These are phyloP conservation scores for Drosophila sordidula DNA, from an alignment of 2,888 invertebrate genomes.

Conservation along the genomic window DNA sequence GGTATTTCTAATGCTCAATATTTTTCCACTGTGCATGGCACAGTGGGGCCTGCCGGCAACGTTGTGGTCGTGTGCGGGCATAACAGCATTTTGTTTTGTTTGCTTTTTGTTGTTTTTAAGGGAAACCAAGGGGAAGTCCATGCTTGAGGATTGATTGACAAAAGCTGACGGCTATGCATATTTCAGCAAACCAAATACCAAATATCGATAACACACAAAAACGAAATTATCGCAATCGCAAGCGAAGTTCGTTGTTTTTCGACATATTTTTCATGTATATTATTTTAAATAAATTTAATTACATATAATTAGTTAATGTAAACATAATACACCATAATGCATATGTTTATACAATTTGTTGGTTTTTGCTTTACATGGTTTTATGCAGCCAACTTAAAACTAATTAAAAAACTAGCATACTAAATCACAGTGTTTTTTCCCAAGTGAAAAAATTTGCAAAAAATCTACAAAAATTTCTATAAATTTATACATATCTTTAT, in stretches of 20 bases:
- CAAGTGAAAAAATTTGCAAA: conserved; percentile 75
- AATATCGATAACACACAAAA: neutral
- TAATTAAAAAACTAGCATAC: conserved; percentile 83
- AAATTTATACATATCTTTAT: neutral
- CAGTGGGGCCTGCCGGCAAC: conserved; percentile 63
- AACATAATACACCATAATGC: conserved; percentile 66
- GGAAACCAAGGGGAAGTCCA: conserved; percentile 79
- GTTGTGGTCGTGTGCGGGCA: conserved; percentile 71
- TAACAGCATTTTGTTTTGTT: conserved; percentile 60
- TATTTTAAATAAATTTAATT: conserved; percentile 77
- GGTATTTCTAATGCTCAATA: conserved; percentile 75
- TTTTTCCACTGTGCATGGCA: conserved; percentile 77
- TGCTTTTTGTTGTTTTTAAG: conserved; percentile 65
- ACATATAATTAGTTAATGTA: conserved; percentile 75
- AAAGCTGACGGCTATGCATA: neutral
- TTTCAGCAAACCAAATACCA: too few relatives aligned
- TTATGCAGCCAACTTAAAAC: conserved; percentile 67
- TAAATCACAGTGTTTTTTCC: conserved; percentile 82
- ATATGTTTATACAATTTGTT: conserved; percentile 41
- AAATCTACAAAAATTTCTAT: conserved; percentile 68
- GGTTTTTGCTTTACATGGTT: conserved; percentile 32
- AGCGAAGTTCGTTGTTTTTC: conserved; percentile 17
- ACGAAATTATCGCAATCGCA: neutral
- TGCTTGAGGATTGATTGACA: conserved; percentile 56
- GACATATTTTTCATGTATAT: conserved; percentile 55